These are phyloP conservation scores for Cisticola juncidis DNA, from an alignment of 2,113 vertebrate species.

Conservation along the genomic window DNA sequence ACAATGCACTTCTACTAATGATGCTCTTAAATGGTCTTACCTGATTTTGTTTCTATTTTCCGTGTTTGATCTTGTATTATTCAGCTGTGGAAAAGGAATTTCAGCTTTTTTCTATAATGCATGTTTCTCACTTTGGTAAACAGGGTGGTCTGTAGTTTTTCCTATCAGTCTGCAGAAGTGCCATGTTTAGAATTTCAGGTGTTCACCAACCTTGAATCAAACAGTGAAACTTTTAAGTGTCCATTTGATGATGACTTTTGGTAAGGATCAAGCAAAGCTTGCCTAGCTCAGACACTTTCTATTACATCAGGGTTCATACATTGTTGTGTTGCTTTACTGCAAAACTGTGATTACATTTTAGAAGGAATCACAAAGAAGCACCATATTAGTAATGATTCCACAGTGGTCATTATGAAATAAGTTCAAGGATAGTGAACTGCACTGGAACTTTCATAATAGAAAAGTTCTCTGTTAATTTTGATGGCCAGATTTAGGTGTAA, in stretches of 20 bases:
- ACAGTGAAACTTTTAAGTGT: background rate
- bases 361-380: background rate
- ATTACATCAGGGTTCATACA: background rate
- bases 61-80: background rate
- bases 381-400: background rate
- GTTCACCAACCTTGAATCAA: background rate
- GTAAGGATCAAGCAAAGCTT: background rate
- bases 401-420: background rate
- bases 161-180: background rate
- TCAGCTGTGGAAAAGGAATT: background rate
- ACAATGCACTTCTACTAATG: background rate
- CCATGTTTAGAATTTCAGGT: background rate
- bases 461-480: background rate
- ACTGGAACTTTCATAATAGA: background rate
- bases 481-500: background rate
- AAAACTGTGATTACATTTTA: background rate
- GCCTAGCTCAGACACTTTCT: background rate
- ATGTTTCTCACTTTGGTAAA: background rate
- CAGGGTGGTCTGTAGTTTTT: background rate
- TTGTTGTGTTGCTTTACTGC: background rate
- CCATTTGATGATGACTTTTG: background rate
- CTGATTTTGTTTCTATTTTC: background rate
- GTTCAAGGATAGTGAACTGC: background rate
- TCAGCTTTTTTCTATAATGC: background rate
- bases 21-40: background rate